Conservation (phyloP, 2,888 invertebrate genomes). For the Amphipoea lucens region DNA sequence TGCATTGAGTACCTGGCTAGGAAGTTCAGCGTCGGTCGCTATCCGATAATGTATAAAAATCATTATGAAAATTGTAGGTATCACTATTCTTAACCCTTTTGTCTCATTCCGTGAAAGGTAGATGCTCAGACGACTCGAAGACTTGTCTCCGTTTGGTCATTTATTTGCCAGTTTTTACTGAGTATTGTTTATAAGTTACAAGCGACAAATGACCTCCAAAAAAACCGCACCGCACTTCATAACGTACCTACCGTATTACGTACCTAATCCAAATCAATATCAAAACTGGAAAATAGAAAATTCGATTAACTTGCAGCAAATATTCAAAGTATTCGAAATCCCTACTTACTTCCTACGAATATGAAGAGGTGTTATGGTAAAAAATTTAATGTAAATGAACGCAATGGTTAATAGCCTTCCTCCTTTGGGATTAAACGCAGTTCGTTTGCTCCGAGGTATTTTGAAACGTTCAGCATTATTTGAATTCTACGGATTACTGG, state of each 20-base stretch:
- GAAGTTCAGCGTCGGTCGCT: too few species aligned
- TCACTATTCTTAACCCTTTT: not conserved
- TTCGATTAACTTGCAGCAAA: conserved; percentile 14
- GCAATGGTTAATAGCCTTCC: conserved; percentile 17
- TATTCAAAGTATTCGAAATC: conserved; percentile 14
- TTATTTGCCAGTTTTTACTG: not conserved
- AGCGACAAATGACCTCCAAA: not conserved
- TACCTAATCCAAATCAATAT: not conserved
- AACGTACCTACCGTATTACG: not conserved
- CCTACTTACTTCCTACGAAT: conserved; percentile 8
- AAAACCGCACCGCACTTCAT: not conserved
- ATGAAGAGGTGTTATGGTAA: conserved; percentile 13
- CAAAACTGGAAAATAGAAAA: not conserved
- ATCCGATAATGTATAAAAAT: too few species aligned
- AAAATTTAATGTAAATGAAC: conserved; percentile 23
- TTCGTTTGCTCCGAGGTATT: conserved; percentile 57
- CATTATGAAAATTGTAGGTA: too few species aligned
- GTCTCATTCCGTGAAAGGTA: not conserved
- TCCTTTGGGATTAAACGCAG: conserved; percentile 54
- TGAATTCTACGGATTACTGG: conserved; percentile 65
- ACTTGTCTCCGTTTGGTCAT: not conserved
- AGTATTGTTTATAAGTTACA: not conserved
- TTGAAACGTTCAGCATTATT: conserved; percentile 64
- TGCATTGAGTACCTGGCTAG: too few species aligned
- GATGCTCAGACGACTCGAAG: not conserved